These are phyloP conservation scores for Semnopithecus entellus DNA, from an alignment of 2,113 vertebrate genomes.

Conservation along the genomic window DNA sequence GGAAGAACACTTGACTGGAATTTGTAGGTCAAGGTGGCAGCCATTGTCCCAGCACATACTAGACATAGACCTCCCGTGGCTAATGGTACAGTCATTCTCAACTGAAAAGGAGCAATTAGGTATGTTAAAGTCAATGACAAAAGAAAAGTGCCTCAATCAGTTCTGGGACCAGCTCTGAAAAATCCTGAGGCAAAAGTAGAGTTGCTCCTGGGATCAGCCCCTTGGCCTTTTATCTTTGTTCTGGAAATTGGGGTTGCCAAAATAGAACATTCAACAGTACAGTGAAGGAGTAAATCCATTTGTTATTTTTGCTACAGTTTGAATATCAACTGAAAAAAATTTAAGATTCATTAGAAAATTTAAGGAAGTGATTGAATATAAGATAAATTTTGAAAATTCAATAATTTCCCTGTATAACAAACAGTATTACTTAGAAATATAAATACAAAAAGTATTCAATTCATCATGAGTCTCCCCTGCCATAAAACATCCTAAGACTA, in stretches of 20 bases:
- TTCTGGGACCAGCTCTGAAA: not conserved
- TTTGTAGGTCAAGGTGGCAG: not conserved
- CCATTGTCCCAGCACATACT: not conserved
- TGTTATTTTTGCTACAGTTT: not conserved
- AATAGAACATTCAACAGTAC: not conserved
- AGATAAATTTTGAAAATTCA: not conserved
- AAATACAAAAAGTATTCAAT: constrained; percentile 21
- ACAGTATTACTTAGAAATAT: constrained; percentile 13
- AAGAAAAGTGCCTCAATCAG: not conserved
- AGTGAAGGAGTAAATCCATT: not conserved
- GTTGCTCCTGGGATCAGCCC: not conserved
- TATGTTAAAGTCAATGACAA: not conserved
- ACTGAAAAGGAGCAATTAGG: not conserved
- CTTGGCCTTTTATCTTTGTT: not conserved
- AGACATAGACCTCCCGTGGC: not conserved
- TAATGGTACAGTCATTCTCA: not conserved
- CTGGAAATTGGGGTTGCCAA: not conserved
- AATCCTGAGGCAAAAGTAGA: not conserved
- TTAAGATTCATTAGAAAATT: not conserved
- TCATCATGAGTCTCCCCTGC: not conserved
- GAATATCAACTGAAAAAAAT: not conserved
- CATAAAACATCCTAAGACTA: constrained; percentile 15
- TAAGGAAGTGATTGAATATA: not conserved
- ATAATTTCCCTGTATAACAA: not conserved
- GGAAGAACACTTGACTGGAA: not conserved